phyloP scores from a whole-genome alignment of 2,113 vertebrate species.

The human (Homo sapiens) region DNA sequence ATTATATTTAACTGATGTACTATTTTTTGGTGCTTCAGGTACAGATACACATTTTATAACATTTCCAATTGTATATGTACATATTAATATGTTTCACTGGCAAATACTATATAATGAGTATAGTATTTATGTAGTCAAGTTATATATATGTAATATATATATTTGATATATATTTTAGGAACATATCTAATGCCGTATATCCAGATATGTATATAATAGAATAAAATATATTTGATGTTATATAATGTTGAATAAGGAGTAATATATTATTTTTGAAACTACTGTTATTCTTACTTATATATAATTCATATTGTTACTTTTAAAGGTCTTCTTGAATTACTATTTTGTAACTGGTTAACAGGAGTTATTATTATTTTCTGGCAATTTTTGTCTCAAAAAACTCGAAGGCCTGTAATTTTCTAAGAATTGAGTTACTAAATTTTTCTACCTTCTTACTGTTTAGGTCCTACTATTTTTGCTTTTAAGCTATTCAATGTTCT shows the following conservation, averaged over 20 bases:
- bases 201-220: neutral
- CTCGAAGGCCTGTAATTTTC: conserved; percentile 20
- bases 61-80: neutral
- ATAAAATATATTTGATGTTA: neutral
- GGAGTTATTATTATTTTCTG: conserved; percentile 1
- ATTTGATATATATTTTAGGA: neutral
- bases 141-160: neutral
- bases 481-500: neutral
- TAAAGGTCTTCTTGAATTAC: neutral
- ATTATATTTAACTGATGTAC: neutral
- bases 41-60: neutral
- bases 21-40: neutral
- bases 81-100: neutral
- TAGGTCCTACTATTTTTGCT: neutral
- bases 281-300: neutral
- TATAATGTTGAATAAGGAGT: neutral
- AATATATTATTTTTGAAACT: neutral
- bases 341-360: neutral
- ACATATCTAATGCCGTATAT: too few species aligned
- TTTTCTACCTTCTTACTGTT: neutral
- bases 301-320: neutral
- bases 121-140: neutral
- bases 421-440: neutral
- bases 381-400: neutral
- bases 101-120: neutral